These are phyloP conservation scores for Volucella bombylans DNA, from an alignment of 2,888 invertebrate species.

Conservation along the genomic window DNA sequence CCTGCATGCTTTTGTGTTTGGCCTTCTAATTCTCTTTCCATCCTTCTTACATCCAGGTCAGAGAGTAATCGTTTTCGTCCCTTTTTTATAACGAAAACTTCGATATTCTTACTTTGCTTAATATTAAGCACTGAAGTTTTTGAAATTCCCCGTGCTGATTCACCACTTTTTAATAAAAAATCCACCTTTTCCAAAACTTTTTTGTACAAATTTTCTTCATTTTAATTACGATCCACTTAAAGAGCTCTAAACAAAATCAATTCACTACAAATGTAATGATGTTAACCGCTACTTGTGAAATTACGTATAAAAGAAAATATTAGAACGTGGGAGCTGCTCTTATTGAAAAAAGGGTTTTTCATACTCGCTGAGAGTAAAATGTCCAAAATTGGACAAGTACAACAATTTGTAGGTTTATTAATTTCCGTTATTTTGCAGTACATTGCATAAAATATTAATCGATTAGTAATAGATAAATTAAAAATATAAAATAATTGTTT, in stretches of 20 bases:
- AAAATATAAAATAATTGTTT: background rate
- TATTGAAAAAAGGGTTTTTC: background rate
- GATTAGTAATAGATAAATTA: too few relatives aligned
- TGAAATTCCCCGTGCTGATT: background rate
- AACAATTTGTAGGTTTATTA: background rate
- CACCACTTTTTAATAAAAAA: too few relatives aligned
- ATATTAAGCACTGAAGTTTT: background rate
- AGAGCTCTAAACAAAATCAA: background rate
- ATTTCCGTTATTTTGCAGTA: background rate
- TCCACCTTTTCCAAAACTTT: background rate
- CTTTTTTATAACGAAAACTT: too few relatives aligned
- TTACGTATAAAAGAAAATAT: background rate
- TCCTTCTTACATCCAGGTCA: too few relatives aligned
- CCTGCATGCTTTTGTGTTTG: too few relatives aligned
- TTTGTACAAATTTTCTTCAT: slow-evolving; percentile 2
- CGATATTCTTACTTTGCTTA: background rate
- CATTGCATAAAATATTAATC: background rate
- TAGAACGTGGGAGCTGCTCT: background rate
- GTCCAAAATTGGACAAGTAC: too few relatives aligned
- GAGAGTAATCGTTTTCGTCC: too few relatives aligned
- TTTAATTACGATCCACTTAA: background rate
- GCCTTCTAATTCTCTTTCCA: too few relatives aligned
- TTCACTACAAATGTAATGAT: background rate
- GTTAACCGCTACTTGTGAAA: background rate
- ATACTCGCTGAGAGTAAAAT: too few relatives aligned